phyloP scores from a whole-genome alignment of 2,888 invertebrate genomes.

The Nipponacmea schrenckii region DNA sequence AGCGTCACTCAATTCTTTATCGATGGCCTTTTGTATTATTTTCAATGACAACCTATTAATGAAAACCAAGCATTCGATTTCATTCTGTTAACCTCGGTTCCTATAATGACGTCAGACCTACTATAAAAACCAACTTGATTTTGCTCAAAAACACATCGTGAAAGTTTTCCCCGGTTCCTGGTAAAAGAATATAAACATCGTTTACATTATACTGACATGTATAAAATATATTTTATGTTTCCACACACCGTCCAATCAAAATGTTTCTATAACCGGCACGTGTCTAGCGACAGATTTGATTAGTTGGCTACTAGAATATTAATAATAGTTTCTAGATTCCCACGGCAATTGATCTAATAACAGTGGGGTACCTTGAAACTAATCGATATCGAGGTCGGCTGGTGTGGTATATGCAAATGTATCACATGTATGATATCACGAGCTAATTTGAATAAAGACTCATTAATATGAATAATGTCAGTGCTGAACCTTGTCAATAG shows the following conservation, averaged over 20 bases:
- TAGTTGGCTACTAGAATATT: background rate
- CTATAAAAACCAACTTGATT: too few relatives aligned
- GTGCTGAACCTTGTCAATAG: background rate
- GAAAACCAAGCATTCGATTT: background rate
- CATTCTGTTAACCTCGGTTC: background rate
- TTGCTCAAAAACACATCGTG: too few relatives aligned
- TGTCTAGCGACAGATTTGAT: background rate
- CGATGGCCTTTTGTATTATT: background rate
- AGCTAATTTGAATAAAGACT: background rate
- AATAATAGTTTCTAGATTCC: background rate
- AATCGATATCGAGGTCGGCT: background rate
- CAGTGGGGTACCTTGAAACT: background rate
- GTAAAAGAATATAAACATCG: too few relatives aligned
- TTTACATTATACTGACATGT: too few relatives aligned
- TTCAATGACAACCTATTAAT: background rate
- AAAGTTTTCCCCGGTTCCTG: too few relatives aligned
- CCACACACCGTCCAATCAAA: background rate
- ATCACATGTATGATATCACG: background rate
- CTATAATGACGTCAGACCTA: background rate
- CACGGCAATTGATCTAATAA: background rate
- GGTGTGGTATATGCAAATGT: background rate
- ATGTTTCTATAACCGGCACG: conserved; percentile 2
- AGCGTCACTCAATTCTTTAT: background rate
- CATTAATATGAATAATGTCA: background rate
- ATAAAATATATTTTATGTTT: too few relatives aligned